phyloP scores from a whole-genome alignment of 2,113 vertebrate genomes.

The Donacobius atricapilla region DNA sequence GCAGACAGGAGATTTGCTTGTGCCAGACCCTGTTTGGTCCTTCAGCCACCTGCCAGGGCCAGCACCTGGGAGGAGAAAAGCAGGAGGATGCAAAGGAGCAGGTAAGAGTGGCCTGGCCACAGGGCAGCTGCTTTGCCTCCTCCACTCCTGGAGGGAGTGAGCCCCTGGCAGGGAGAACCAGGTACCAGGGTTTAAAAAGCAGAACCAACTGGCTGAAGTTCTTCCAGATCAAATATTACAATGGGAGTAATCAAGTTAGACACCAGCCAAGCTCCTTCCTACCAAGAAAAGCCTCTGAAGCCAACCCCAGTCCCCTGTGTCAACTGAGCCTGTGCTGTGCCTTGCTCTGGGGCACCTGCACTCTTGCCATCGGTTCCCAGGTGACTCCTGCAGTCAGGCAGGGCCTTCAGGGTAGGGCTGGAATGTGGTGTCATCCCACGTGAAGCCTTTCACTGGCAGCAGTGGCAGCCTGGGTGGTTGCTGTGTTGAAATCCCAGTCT shows the following conservation, averaged over 20 bases:
- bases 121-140: not conserved
- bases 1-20: not conserved
- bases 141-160: not conserved
- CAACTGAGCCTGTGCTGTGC: not conserved
- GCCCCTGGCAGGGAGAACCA: not conserved
- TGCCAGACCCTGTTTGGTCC: not conserved
- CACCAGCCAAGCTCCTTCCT: not conserved
- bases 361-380: not conserved
- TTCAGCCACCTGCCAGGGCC: not conserved
- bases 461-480: not conserved
- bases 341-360: fast-evolving
- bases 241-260: not conserved
- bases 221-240: not conserved
- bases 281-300: not conserved
- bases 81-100: not conserved
- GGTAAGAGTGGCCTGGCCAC: not conserved
- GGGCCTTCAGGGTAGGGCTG: not conserved
- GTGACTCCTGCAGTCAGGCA: not conserved
- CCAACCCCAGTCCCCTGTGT: not conserved
- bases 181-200: not conserved
- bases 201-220: not conserved
- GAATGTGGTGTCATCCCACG: not conserved
- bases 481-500: not conserved
- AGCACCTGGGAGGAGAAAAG: not conserved
- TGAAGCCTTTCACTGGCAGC: too few relatives aligned